Evolutionary conservation across 2,888 invertebrate species (phyloP).

Genomic region (Argyresthia albistria): DNA sequence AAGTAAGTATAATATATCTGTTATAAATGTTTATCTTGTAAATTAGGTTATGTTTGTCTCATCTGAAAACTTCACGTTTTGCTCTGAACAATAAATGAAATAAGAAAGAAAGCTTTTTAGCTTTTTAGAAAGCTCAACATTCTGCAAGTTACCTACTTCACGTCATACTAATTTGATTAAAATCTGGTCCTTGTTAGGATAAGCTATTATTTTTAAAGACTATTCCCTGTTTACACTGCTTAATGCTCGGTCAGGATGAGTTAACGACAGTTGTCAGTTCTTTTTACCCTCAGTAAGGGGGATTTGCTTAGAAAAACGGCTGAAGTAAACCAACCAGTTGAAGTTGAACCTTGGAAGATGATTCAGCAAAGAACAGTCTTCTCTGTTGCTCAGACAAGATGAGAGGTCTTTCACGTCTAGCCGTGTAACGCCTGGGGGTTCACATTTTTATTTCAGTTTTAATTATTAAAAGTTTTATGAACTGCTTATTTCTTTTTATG

Average conservation of each 20-base stretch:
- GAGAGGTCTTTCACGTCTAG: constrained; percentile 28
- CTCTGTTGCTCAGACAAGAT: constrained; percentile 5
- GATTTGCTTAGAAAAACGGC: constrained; percentile 34
- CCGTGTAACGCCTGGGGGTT: constrained; percentile 27
- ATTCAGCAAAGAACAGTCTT: background rate
- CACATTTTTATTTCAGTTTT: constrained; percentile 66
- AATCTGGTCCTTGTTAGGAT: background rate
- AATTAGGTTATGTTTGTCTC: too few relatives aligned
- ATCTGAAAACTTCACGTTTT: too few relatives aligned
- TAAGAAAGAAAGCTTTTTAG: too few relatives aligned
- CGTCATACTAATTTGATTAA: too few relatives aligned
- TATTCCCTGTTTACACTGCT: constrained; percentile 54
- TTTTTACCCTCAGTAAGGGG: constrained; percentile 42
- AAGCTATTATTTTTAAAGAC: constrained; percentile 32
- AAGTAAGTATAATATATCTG: too few relatives aligned
- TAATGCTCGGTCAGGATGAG: constrained; percentile 51
- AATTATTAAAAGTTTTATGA: constrained; percentile 71
- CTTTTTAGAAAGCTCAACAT: too few relatives aligned
- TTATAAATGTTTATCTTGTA: too few relatives aligned
- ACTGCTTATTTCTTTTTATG: constrained; percentile 70
- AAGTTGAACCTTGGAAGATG: constrained; percentile 20
- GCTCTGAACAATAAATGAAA: too few relatives aligned
- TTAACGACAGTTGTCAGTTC: constrained; percentile 65
- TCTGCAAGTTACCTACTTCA: too few relatives aligned
- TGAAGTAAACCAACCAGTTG: constrained; percentile 26